Percentiles rank a stretch among this genome's conserved stretches.
Conservation (phyloP, 1,140 invertebrate genomes). For the Dendrolimus kikuchii region DNA sequence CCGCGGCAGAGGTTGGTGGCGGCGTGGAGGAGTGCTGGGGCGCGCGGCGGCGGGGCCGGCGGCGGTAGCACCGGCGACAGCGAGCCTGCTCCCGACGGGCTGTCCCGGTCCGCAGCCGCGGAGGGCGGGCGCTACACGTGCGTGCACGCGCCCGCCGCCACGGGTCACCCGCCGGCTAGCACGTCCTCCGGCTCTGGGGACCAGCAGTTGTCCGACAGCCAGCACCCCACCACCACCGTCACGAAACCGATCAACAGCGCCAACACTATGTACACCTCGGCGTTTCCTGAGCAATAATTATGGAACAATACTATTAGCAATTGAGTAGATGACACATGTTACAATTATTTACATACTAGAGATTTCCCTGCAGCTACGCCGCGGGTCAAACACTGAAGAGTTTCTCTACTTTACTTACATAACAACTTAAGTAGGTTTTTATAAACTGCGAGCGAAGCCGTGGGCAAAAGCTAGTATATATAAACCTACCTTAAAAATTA, state of each 20-base stretch:
- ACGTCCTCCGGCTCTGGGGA: slow-evolving; percentile 80
- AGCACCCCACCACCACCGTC: slow-evolving; percentile 81
- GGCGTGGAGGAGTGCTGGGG: slow-evolving; percentile 45
- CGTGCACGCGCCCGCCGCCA: slow-evolving; percentile 70
- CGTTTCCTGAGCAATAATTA: slow-evolving; percentile 72
- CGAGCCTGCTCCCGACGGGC: slow-evolving; percentile 39
- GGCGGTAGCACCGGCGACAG: slow-evolving; percentile 53
- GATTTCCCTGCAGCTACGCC: too few species aligned
- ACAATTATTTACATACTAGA: too few species aligned
- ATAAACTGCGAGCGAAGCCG: too few species aligned
- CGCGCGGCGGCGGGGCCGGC: slow-evolving; percentile 31
- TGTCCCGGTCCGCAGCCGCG: slow-evolving; percentile 41
- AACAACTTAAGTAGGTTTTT: too few species aligned
- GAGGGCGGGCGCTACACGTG: slow-evolving; percentile 69
- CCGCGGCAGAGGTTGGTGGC: slow-evolving; percentile 49
- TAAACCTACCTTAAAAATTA: too few species aligned
- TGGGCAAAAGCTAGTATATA: too few species aligned
- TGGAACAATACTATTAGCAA: not conserved
- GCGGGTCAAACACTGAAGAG: too few species aligned
- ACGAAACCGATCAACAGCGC: slow-evolving; percentile 80
- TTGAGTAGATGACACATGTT: too few species aligned
- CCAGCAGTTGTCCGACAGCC: slow-evolving; percentile 84
- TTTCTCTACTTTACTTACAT: too few species aligned
- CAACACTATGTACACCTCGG: slow-evolving; percentile 81
- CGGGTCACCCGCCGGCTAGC: slow-evolving; percentile 78